Percentiles rank a stretch among this genome's conserved stretches.
Conservation (phyloP, 2,888 invertebrate species). For the Drosophila parthenogenetica region DNA sequence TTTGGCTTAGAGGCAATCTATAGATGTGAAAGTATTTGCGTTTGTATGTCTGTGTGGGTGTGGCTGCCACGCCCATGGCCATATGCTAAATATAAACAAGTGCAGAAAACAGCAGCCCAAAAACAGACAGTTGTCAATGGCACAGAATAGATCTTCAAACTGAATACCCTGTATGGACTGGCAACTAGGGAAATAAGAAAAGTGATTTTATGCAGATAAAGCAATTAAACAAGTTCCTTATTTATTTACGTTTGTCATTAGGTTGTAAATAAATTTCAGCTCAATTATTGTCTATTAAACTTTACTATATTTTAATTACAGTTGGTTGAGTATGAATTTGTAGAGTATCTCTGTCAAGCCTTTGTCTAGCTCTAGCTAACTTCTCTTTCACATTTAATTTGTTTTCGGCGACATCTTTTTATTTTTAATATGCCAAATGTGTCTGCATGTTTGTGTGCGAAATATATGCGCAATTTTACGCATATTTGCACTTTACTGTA, state of each 20-base stretch:
- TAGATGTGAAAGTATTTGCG: conserved; percentile 1
- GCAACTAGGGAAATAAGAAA: too few species aligned
- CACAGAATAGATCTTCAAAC: background rate
- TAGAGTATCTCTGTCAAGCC: background rate
- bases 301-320: too few species aligned
- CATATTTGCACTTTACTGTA: conserved; percentile 70
- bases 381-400: conserved; percentile 2
- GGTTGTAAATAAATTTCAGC: background rate
- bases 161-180: conserved; percentile 17
- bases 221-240: background rate
- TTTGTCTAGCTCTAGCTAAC: background rate
- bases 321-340: too few species aligned
- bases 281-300: too few species aligned
- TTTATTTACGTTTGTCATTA: background rate
- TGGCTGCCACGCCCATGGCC: conserved; percentile 45
- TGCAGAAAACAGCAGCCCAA: conserved; percentile 26
- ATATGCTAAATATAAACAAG: conserved; percentile 58
- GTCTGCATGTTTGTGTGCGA: conserved; percentile 21
- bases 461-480: conserved; percentile 66
- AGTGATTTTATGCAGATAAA: too few species aligned
- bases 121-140: conserved; percentile 12
- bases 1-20: conserved; percentile 43
- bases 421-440: conserved; percentile 53
- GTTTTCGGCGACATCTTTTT: conserved; percentile 43
- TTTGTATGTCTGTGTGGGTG: conserved; percentile 9